Evolutionary conservation across 2,113 vertebrate species (phyloP).

Genomic region (Emydura subglobosa): DNA sequence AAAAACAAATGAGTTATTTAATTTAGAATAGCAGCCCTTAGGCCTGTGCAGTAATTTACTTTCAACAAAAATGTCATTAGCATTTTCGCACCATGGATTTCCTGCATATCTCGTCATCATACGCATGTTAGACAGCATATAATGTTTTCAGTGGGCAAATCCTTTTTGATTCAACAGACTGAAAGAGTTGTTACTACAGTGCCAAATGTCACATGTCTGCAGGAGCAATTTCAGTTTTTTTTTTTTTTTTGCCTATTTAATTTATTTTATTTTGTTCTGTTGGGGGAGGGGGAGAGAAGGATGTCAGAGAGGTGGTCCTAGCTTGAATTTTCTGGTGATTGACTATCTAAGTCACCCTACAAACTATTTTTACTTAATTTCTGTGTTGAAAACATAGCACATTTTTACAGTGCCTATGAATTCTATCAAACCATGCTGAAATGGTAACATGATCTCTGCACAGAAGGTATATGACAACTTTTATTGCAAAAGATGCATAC

Average conservation of each 20-base stretch:
- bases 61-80: slow-evolving; percentile 27
- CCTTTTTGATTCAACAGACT: background rate
- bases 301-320: slow-evolving; percentile 25
- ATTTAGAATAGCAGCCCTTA: slow-evolving; percentile 23
- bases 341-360: background rate
- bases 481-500: background rate
- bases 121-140: background rate
- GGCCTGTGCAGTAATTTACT: slow-evolving; percentile 50
- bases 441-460: background rate
- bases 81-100: slow-evolving; percentile 54
- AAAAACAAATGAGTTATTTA: slow-evolving; percentile 22
- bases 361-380: background rate
- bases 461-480: background rate
- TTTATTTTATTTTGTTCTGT: slow-evolving; percentile 47
- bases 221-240: slow-evolving; percentile 23
- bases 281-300: slow-evolving; percentile 14
- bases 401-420: background rate
- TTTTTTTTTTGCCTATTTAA: slow-evolving; percentile 38
- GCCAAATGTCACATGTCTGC: slow-evolving; percentile 39
- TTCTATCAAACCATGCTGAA: background rate
- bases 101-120: background rate
- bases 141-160: background rate
- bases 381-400: background rate
- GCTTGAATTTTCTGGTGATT: background rate
- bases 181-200: slow-evolving; percentile 1